Base-by-base conservation (phyloP, 2,113 vertebrate species). In the Calcarius ornatus region DNA sequence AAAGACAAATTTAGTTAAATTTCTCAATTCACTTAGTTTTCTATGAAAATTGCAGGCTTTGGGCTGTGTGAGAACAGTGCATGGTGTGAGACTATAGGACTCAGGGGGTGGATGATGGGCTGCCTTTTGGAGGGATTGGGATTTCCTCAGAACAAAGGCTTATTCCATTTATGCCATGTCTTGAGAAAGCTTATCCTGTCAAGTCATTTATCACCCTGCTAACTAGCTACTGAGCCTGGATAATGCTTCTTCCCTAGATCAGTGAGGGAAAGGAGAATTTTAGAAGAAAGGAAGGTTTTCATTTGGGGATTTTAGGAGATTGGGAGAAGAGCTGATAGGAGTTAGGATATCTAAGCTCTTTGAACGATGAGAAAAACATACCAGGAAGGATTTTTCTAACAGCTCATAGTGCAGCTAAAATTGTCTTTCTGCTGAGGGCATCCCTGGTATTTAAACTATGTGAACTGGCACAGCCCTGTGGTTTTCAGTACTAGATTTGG, bases 111-210 rank as follows among this genome's bases (percentile, higher is more conserved):
- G 79, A 57, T 72, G 48, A 64, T 53, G 40, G 68, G 66, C 53
- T 91, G 84, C 14, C 8, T 85, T 95, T 87, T 64, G 59, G 33
- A 89, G 66, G 68, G 54, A 79, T 47, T 87, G 77, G 81, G 85
- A 84, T 95, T 91, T 92, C n/a, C 37, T 65, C 77, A 72, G 72
- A 94, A 91, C 81, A 91, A 91, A 86, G 63, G 63, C 59, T 91
- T 65, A 94, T 79, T 77, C 81, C 63, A 76, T 85, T 90, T 91
- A 77, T 87, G 66, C 69, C 35, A 38, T 21, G 75, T 54, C 90
- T 93, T 76, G 63, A 95, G 75, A 79, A 89, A 92, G 84, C 85
- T 96, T 90, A 80, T 82, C 81, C 84, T 77, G 75, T 94, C 87
- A 87, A 87, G 91, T 80, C 45, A 54, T 91, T 92, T 82, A 86